Evolutionary conservation across 1,140 invertebrate genomes (phyloP), one percentile per base, ranked within the genome.

Genomic region (Condylostylus longicornis): DNA sequence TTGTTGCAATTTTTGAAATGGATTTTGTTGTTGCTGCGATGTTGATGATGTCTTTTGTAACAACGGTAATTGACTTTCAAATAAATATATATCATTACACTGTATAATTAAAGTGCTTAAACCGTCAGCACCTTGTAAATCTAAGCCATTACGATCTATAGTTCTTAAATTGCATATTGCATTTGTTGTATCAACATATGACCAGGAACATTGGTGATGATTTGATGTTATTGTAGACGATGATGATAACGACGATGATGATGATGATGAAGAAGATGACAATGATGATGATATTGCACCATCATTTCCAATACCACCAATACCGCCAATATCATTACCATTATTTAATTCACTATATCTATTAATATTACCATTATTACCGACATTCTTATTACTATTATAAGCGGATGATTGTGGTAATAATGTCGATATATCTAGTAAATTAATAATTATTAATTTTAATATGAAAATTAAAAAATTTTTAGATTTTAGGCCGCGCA

Each of bases 41-140:
- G n/a, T n/a, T n/a, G n/a, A n/a, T n/a, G n/a, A n/a, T n/a, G n/a
- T n/a, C n/a, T n/a, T n/a, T n/a, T n/a, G n/a, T n/a, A n/a, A n/a
- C 23, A 25, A n/a, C 21, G 72, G 69, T 14, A 90, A 62, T 20
- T 73, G 69, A 52, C 82, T 87, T 63, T 88, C 83, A 50, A 82
- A 81, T 25, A 81, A 73, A 41, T 83, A 67, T 15, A 77, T 68
- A 48, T 82, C 77, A 54, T 74, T 82, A 65, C 86, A 91, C 40
- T 72, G 66, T 10, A 90, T 69, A 32, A 69, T 65, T 39, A 90
- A 58, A 34, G 67, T 69, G 7, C 70, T 67, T 29, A 73, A 77
- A 23, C 76, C 75, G 51, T 86, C 80, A 10, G 75, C 66, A 10
- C 66, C 64, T 27, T 73, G 68, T n/a, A 81, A 63, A 17, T 76